phyloP scores from a whole-genome alignment of 2,113 vertebrate species.

The Blennius ocellaris region DNA sequence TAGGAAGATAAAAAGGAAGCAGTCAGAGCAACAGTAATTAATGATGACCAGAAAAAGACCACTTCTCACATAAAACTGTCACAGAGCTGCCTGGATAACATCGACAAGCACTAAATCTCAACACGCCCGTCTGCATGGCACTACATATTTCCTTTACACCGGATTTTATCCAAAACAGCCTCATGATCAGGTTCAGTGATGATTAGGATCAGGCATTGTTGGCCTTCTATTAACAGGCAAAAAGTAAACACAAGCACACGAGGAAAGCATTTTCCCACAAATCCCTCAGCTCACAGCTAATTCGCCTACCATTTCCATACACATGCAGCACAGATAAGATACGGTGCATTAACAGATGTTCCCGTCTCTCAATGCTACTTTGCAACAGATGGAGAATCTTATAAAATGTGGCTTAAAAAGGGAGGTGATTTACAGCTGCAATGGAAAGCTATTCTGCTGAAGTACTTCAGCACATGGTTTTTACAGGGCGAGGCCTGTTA shows the following conservation, averaged over 20 bases:
- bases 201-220: constrained; percentile 5
- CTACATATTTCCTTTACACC: not conserved
- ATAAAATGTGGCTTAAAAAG: not conserved
- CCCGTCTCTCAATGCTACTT: not conserved
- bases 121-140: not conserved
- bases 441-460: not conserved
- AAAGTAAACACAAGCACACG: not conserved
- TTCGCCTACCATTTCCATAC: constrained; percentile 1
- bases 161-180: constrained; percentile 21
- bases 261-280: constrained; percentile 1
- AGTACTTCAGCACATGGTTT: not conserved
- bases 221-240: not conserved
- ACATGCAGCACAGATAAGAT: not conserved
- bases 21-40: not conserved
- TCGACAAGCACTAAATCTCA: not conserved
- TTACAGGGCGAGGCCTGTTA: too few species aligned
- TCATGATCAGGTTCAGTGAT: constrained; percentile 21
- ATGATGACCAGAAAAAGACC: constrained; percentile 2
- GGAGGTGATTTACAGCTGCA: not conserved
- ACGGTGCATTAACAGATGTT: constrained; percentile 12
- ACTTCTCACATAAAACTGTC: not conserved
- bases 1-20: not conserved
- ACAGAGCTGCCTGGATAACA: not conserved
- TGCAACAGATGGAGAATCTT: constrained; percentile 6
- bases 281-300: constrained; percentile 4